These are phyloP conservation scores for Alosa alosa DNA, from an alignment of 2,113 vertebrate genomes.

Conservation along the genomic window DNA sequence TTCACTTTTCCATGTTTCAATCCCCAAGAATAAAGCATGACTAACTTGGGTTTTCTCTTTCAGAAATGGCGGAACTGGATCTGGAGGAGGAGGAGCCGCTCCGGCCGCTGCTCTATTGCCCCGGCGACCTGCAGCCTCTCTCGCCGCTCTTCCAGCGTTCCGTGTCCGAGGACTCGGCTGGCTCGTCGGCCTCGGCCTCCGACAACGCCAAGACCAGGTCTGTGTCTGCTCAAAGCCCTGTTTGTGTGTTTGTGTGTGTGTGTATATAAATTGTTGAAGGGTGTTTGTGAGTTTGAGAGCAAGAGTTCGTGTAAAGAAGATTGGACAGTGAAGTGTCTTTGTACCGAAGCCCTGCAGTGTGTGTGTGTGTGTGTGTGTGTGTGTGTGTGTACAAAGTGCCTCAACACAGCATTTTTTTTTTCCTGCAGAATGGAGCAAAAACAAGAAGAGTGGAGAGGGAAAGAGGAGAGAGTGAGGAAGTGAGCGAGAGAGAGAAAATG, in stretches of 20 bases:
- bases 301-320: not conserved
- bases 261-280: not conserved
- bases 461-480: not conserved
- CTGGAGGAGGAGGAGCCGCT: conserved; percentile 52
- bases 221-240: conserved; percentile 34
- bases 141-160: conserved; percentile 77
- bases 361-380: not conserved
- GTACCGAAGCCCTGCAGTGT: not conserved
- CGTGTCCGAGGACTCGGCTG: conserved; percentile 78
- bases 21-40: not conserved
- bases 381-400: not conserved
- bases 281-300: not conserved
- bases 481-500: not conserved
- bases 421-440: too few species aligned
- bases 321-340: not conserved
- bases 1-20: not conserved
- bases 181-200: conserved; percentile 78
- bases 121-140: conserved; percentile 64
- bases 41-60: not conserved
- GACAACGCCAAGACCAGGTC: conserved; percentile 86
- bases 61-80: conserved; percentile 50
- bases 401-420: too few species aligned
- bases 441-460: too few species aligned
- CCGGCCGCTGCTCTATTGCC: conserved; percentile 59
- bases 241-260: conserved; percentile 1